Evolutionary conservation across 2,888 invertebrate species (phyloP), one percentile per base, ranked within the genome.

Genomic region (Heliconius erato): DNA sequence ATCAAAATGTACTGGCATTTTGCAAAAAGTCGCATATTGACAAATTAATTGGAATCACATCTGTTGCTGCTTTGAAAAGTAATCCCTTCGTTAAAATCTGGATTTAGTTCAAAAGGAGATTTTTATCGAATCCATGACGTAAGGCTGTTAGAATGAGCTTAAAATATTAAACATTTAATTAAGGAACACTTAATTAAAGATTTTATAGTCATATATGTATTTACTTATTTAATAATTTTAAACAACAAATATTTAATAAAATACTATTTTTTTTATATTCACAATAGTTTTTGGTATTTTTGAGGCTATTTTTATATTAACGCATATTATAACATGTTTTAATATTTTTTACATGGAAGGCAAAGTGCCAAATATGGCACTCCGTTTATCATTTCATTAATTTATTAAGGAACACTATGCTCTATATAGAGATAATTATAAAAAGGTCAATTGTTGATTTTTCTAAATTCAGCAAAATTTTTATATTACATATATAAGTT

Each of bases 1-100:
- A 76, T 83, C 72, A 81, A 83, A 83, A 77, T 79, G 67, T 79
- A 79, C 81, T 81, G 81, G n/a, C 78, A 74, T 80, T 82, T 72
- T 49, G 49, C 6, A 54, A 65, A 76, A 44, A 72, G 26, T 77
- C 63, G 40, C 49, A 69, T 76, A 40, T 77, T 79, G 67, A 69
- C 77, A 77, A 81, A 78, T 78, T 74, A 84, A 80, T 74, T 79
- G 74, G 79, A 82, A 81, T 67, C 67, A 72, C 32, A 32, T 74
- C 40, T 69, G 40, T 3, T 76, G 49, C 54, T 68, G 76, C 77
- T 69, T 54, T 81, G 74, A 80, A 49, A 49, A 67, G 63, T 77
- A 74, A 80, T 63, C 63, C 65, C 72, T 71, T 71, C 79, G 71
- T 80, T 80, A 63, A 80, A 80, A 49, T 54, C n/a, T 67, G 35